Evolutionary conservation across 2,113 vertebrate species (phyloP).

Genomic region (Ramphastos sulfuratus): DNA sequence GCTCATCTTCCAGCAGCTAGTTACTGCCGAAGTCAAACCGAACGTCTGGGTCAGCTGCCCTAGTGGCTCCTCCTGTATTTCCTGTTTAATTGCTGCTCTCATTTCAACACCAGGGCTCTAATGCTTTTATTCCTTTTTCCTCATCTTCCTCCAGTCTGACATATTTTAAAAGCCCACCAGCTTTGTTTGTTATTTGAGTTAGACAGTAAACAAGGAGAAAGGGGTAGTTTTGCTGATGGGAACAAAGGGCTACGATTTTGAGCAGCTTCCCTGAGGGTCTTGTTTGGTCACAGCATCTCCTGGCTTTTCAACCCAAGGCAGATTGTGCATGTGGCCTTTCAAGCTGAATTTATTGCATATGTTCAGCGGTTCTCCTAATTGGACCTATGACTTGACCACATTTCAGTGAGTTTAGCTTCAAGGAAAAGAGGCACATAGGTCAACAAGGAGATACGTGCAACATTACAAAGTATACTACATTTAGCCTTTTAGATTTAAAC

Average conservation of each 20-base stretch:
- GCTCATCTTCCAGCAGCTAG: not conserved
- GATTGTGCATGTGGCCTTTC: constrained; percentile 69
- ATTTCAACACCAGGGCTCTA: not conserved
- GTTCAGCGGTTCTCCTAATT: constrained; percentile 67
- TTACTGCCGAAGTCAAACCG: not conserved
- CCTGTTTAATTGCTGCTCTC: not conserved
- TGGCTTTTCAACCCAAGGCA: constrained; percentile 65
- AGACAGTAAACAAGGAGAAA: constrained; percentile 12
- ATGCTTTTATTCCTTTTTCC: not conserved
- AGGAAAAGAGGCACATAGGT: not conserved
- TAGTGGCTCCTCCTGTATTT: not conserved
- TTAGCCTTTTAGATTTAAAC: not conserved
- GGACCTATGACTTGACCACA: constrained; percentile 52
- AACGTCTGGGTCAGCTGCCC: not conserved
- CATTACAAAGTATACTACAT: not conserved
- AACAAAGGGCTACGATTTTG: constrained; percentile 24
- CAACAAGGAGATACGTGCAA: not conserved
- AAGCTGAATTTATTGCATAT: constrained; percentile 69
- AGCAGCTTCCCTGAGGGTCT: constrained; percentile 29
- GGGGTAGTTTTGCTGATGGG: constrained; percentile 39
- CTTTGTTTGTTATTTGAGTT: constrained; percentile 9
- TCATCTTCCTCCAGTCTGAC: not conserved
- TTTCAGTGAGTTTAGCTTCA: constrained; percentile 54
- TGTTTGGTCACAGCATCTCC: constrained; percentile 51
- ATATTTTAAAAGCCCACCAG: not conserved